A percentile compares a stretch with the other conserved stretches of the same genome.
These are phyloP conservation scores for Phasia obesa DNA, from an alignment of 2,888 invertebrate genomes.

Conservation along the genomic window DNA sequence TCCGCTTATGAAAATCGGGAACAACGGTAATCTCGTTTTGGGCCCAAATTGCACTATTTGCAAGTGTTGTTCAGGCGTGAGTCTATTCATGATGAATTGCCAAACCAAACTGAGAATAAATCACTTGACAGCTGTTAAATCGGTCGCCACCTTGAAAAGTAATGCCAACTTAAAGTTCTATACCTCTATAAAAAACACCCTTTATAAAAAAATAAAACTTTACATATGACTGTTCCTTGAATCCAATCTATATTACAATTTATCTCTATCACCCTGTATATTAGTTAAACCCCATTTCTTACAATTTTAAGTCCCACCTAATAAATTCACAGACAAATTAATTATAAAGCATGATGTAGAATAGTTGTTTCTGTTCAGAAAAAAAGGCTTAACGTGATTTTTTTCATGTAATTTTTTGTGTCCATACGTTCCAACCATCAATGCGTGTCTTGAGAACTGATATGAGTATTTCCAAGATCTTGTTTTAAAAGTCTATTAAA, in stretches of 20 bases:
- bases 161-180: too few species aligned
- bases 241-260: background rate
- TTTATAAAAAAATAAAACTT: too few species aligned
- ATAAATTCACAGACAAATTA: slow-evolving; percentile 44
- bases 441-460: slow-evolving; percentile 2
- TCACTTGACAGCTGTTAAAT: too few species aligned
- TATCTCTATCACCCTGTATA: background rate
- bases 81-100: too few species aligned
- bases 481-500: slow-evolving; percentile 52
- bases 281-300: background rate
- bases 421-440: background rate
- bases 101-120: too few species aligned
- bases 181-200: too few species aligned
- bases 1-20: too few species aligned
- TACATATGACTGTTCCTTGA: too few species aligned
- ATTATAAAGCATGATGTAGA: slow-evolving; percentile 21
- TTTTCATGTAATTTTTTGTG: slow-evolving; percentile 15
- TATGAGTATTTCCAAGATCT: slow-evolving; percentile 22
- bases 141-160: too few species aligned
- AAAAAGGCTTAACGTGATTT: slow-evolving; percentile 22
- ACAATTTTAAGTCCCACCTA: background rate
- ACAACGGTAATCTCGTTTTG: too few species aligned
- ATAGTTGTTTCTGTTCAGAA: background rate
- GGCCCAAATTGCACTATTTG: too few species aligned
- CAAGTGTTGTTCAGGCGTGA: too few species aligned